Percentiles rank a stretch among this genome's conserved stretches.
Conservation (phyloP, 2,797 vertebrate genomes). For the Acanthurus leucopareius region DNA sequence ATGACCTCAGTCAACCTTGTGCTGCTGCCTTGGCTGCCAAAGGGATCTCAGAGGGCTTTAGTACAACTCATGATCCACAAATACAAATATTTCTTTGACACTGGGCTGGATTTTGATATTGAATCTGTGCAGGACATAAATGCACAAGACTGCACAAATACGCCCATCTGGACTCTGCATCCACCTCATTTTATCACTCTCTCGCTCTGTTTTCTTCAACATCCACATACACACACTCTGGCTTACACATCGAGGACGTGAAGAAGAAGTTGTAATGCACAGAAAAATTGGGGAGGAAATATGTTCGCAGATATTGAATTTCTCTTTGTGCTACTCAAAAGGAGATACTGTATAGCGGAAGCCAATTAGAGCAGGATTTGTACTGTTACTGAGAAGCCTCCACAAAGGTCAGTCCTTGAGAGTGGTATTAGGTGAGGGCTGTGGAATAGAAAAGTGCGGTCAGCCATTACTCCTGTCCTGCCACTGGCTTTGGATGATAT, state of each 20-base stretch:
- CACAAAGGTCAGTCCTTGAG: constrained; percentile 76
- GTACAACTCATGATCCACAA: background rate
- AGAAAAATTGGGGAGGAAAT: background rate
- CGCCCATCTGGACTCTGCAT: background rate
- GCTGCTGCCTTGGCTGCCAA: background rate
- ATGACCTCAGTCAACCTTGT: constrained; percentile 21
- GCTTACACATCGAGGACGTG: background rate
- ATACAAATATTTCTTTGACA: constrained; percentile 33
- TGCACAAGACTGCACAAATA: constrained; percentile 14
- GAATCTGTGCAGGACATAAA: constrained; percentile 26
- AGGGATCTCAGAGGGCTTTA: background rate
- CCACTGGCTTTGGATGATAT: constrained; percentile 72
- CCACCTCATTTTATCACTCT: constrained; percentile 31
- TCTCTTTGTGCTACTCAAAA: constrained; percentile 25
- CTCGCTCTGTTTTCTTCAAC: constrained; percentile 5
- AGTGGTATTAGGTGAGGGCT: constrained; percentile 61
- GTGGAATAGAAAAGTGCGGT: constrained; percentile 62
- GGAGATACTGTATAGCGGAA: constrained; percentile 41
- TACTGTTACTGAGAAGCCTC: constrained; percentile 49
- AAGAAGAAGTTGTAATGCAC: constrained; percentile 16
- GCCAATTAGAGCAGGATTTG: constrained; percentile 75
- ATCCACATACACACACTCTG: background rate
- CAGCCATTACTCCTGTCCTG: constrained; percentile 70
- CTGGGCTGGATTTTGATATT: constrained; percentile 9
- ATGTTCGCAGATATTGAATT: constrained; percentile 41